Evolutionary conservation across 2,888 invertebrate genomes (phyloP).

Genomic region (Heliconius charithonia): DNA sequence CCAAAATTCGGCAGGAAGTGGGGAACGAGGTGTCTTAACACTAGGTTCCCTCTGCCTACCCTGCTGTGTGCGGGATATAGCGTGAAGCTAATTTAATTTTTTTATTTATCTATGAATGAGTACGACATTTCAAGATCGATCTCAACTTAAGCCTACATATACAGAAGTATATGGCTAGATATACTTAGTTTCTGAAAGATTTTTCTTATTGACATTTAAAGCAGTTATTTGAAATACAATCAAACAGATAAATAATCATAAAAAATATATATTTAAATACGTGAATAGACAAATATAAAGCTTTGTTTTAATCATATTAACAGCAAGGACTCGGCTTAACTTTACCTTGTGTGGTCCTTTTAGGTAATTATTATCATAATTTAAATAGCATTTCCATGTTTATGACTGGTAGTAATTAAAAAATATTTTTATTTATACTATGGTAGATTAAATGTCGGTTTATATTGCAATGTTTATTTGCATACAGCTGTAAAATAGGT

Average conservation of each 20-base stretch:
- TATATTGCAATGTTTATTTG: not conserved
- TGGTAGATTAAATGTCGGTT: not conserved
- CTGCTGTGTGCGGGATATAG: too few species aligned
- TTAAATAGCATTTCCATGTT: slow-evolving; percentile 4
- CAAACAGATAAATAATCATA: not conserved
- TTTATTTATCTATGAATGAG: too few species aligned
- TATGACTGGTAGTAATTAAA: slow-evolving; percentile 10
- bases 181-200: too few species aligned
- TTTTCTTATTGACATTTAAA: not conserved
- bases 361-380: slow-evolving; percentile 25
- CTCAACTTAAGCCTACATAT: too few species aligned
- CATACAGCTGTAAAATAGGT: not conserved
- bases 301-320: not conserved
- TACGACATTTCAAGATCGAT: too few species aligned
- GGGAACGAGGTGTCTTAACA: too few species aligned
- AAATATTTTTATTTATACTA: slow-evolving; percentile 7
- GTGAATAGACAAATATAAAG: not conserved
- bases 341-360: slow-evolving; percentile 23
- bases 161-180: too few species aligned
- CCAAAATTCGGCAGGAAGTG: too few species aligned
- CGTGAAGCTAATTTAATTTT: too few species aligned
- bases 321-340: not conserved
- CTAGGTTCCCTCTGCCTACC: too few species aligned
- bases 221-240: not conserved
- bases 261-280: not conserved